Conservation (phyloP, 2,888 invertebrate species). For the Scotopteryx bipunctaria region DNA sequence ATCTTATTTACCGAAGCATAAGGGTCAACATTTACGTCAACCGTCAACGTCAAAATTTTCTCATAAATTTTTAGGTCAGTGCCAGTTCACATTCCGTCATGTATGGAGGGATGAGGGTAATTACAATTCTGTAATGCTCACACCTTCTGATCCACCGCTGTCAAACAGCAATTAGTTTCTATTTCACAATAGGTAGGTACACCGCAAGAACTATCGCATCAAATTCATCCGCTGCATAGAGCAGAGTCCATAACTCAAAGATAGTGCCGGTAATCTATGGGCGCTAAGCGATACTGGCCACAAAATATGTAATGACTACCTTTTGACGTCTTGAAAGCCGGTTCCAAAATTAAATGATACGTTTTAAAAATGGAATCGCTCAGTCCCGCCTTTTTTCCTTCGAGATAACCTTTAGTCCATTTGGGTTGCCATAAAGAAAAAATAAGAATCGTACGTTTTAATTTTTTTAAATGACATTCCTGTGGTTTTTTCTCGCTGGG, state of each 20-base stretch:
- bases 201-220: conserved; percentile 23
- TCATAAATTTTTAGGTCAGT: conserved; percentile 74
- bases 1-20: conserved; percentile 43
- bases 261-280: conserved; percentile 63
- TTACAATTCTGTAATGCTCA: conserved; percentile 73
- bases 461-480: conserved; percentile 83
- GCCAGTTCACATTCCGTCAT: conserved; percentile 66
- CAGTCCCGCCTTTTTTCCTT: conserved; percentile 80
- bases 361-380: conserved; percentile 83
- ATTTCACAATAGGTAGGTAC: conserved; percentile 21
- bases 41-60: conserved; percentile 56
- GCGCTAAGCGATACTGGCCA: conserved; percentile 73
- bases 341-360: conserved; percentile 83
- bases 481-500: conserved; percentile 79
- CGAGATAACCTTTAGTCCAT: conserved; percentile 82
- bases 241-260: conserved; percentile 58
- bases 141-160: conserved; percentile 55
- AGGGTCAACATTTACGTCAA: conserved; percentile 38
- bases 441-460: conserved; percentile 77
- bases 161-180: conserved; percentile 44
- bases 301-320: conserved; percentile 82
- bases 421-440: conserved; percentile 78
- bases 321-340: conserved; percentile 82
- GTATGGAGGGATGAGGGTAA: conserved; percentile 69
- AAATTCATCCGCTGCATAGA: conserved; percentile 43